Conservation (phyloP, 2,888 invertebrate species). For the Tinea trinotella region DNA sequence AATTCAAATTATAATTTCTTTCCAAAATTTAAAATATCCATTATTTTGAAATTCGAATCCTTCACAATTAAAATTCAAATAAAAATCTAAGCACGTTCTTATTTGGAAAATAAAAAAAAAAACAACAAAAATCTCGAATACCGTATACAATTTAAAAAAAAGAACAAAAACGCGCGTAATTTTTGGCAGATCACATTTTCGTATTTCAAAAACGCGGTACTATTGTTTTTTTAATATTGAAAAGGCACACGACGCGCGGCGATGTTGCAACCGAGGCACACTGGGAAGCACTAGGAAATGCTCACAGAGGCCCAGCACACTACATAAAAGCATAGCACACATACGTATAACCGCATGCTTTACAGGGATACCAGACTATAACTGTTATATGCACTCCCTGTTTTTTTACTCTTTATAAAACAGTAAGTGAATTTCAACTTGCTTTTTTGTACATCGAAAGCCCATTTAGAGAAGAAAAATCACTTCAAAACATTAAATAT, state of each 20-base stretch:
- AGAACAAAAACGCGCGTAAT: neutral
- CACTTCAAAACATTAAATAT: too few relatives aligned
- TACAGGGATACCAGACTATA: conserved; percentile 4
- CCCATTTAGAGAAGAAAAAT: too few relatives aligned
- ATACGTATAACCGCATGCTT: neutral
- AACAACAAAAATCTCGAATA: neutral
- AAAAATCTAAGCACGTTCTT: too few relatives aligned
- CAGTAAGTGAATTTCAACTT: too few relatives aligned
- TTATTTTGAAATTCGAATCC: too few relatives aligned
- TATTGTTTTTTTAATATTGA: neutral
- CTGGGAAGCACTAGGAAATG: conserved; percentile 67
- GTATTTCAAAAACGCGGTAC: neutral
- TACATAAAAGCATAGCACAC: conserved; percentile 38
- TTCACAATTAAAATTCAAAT: too few relatives aligned
- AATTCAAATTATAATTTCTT: too few relatives aligned
- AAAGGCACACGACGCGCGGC: conserved; percentile 19
- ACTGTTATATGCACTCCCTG: conserved; percentile 3
- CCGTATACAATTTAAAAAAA: neutral
- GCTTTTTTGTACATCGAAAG: too few relatives aligned
- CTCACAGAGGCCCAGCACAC: conserved; percentile 36
- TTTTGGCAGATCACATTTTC: too few relatives aligned
- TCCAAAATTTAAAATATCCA: too few relatives aligned
- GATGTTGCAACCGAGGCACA: conserved; percentile 66
- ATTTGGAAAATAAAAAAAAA: neutral
- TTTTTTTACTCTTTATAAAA: too few relatives aligned